Percentiles rank a stretch among this genome's conserved stretches.
Evolutionary conservation across 2,888 invertebrate species (phyloP).

Genomic region (Cephus pulcher): DNA sequence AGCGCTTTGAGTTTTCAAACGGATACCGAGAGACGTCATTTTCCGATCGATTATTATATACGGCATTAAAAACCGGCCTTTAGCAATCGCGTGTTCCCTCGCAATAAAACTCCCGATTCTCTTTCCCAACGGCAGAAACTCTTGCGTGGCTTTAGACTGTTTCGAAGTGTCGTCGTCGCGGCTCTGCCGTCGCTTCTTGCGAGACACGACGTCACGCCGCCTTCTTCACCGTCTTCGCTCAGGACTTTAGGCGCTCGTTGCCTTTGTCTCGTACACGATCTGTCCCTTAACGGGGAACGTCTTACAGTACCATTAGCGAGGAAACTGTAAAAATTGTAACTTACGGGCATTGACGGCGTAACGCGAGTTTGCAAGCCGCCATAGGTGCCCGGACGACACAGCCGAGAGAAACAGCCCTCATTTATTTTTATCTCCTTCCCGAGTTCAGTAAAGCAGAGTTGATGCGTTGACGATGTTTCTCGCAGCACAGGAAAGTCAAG

Average conservation of each 20-base stretch:
- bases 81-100: not conserved
- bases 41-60: not conserved
- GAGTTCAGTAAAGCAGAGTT: conserved; percentile 37
- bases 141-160: not conserved
- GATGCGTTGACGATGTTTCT: conserved; percentile 36
- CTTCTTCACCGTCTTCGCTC: not conserved
- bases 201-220: not conserved
- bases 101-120: not conserved
- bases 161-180: not conserved
- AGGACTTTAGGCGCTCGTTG: not conserved
- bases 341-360: not conserved
- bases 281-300: not conserved
- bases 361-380: not conserved
- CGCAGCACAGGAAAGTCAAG: conserved; percentile 24
- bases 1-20: not conserved
- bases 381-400: not conserved
- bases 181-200: not conserved
- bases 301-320: conserved; percentile 1
- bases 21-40: not conserved
- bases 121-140: not conserved
- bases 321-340: conserved; percentile 2
- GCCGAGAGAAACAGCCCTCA: conserved; percentile 19
- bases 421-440: conserved; percentile 41
- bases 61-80: not conserved
- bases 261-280: not conserved